A percentile compares a stretch with the other conserved stretches of the same genome.
phyloP scores from a whole-genome alignment of 2,797 vertebrate genomes.

The Rachycentron canadum region DNA sequence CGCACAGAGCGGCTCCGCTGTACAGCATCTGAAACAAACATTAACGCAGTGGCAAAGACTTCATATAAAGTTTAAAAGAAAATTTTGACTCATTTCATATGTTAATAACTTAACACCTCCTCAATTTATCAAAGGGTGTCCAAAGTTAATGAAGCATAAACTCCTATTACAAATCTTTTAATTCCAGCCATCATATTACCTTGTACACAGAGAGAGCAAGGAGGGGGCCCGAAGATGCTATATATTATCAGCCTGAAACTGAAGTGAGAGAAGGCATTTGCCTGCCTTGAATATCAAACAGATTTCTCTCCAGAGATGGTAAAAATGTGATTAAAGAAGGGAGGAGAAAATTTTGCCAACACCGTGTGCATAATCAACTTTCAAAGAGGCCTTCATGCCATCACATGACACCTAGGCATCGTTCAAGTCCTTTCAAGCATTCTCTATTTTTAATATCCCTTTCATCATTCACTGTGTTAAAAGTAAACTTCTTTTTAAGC shows the following conservation, averaged over 20 bases:
- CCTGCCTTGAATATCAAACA: conserved; percentile 80
- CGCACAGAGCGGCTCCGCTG: conserved; percentile 89
- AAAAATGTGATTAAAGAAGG: conserved; percentile 80
- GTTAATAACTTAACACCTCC: conserved; percentile 27
- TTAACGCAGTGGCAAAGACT: not conserved
- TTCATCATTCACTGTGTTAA: conserved; percentile 44
- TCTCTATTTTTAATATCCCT: conserved; percentile 65
- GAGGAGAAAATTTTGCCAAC: conserved; percentile 69
- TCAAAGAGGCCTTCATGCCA: conserved; percentile 68
- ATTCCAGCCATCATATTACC: conserved; percentile 32
- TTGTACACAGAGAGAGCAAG: conserved; percentile 30
- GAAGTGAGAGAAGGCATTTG: conserved; percentile 64
- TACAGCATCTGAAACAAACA: conserved; percentile 57
- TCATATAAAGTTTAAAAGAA: not conserved
- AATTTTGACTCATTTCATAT: conserved; percentile 24
- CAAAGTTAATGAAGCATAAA: conserved; percentile 38
- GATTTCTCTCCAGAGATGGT: conserved; percentile 73
- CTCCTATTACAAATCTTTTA: conserved; percentile 38
- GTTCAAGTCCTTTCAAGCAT: conserved; percentile 38
- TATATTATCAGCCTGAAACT: conserved; percentile 67
- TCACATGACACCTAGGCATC: conserved; percentile 69
- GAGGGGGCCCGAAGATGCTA: conserved; percentile 43
- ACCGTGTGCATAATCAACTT: conserved; percentile 73
- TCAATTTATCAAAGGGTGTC: conserved; percentile 22
- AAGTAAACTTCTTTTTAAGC: conserved; percentile 31